Percentiles rank a stretch among this genome's conserved stretches.
Evolutionary conservation across 2,797 vertebrate genomes (phyloP).

Genomic region (Amphiprion clarkii): DNA sequence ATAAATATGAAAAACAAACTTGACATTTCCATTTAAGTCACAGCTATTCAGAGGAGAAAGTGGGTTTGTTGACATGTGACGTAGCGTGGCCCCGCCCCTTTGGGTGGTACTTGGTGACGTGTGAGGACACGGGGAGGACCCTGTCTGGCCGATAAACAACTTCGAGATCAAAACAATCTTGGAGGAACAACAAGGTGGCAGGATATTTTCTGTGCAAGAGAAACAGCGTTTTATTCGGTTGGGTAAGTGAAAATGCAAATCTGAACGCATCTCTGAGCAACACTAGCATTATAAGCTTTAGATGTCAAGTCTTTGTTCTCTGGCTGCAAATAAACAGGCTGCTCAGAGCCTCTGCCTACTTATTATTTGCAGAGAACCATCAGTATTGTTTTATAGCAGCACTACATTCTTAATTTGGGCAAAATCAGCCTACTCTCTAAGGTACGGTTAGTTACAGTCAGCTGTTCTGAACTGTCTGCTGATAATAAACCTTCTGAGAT

Average conservation of each 20-base stretch:
- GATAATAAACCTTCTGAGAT: not conserved
- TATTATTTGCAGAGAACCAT: not conserved
- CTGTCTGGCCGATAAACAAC: conserved; percentile 77
- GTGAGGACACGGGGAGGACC: conserved; percentile 17
- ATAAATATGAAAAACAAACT: no score
- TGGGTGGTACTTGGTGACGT: conserved; percentile 58
- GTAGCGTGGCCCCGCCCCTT: not conserved
- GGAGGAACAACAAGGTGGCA: conserved; percentile 1
- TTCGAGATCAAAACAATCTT: conserved; percentile 67
- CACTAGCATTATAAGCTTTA: not conserved
- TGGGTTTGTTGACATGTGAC: conserved; percentile 10
- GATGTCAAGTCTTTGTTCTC: conserved; percentile 43
- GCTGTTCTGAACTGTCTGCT: not conserved
- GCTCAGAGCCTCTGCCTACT: no score
- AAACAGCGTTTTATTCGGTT: not conserved
- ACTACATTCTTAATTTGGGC: no score
- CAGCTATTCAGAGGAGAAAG: no score
- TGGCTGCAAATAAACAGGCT: not conserved
- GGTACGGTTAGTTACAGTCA: not conserved
- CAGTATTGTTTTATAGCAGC: not conserved
- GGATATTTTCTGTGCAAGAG: not conserved
- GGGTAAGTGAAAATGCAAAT: not conserved
- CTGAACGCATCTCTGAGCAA: fast-evolving
- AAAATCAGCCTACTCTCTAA: not conserved
- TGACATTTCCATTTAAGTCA: no score